Base-by-base conservation (phyloP, 2,888 invertebrate species). In the Escarpia spicata region DNA sequence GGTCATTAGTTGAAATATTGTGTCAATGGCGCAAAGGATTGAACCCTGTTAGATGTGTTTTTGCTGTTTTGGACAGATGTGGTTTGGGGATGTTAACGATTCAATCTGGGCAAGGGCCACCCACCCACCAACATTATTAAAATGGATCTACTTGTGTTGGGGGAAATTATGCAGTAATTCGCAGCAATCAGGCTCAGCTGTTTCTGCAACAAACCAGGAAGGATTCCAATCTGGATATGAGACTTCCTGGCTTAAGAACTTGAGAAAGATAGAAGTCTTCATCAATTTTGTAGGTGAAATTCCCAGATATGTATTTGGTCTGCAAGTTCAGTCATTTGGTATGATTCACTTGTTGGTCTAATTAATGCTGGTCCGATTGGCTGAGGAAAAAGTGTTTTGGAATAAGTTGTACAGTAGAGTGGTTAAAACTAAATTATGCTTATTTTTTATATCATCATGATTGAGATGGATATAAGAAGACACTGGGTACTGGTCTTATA, bases 201-300 rank as follows among this genome's bases (percentile, higher is more conserved):
- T n/a, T 75, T 75, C 75, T 75, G 75, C n/a, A 75, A 75, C 75
- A 75, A 75, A 75, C 75, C 75, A 75, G 19, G 75, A 75, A 75
- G 19, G 75, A 26, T 75, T 75, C 75, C 75, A 75, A 26, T 75
- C 75, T 75, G 75, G 19, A 75, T 75, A 15, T 6, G n/a, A 75
- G 75, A 75, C 26, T 6, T 75, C 75, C 75, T 26, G 26, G 26
- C 2, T 26, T 2, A 75, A n/a, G 26, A 37, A 75, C 75, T 26
- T 75, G 75, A 26, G 75, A 75, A 75, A 75, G 26, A 19, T 60
- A 4, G 52, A 12, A 52, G 52, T 52, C 52, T 52, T 52, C 52
- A 52, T 12, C 2, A 52, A 12, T 12, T 52, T 2, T 12, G 52
- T 52, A 52, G 9, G 9, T 12, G 75, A 15, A 26, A 26, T 75